phyloP scores from a whole-genome alignment of 2,113 vertebrate species.

The Thamnophis sirtalis region DNA sequence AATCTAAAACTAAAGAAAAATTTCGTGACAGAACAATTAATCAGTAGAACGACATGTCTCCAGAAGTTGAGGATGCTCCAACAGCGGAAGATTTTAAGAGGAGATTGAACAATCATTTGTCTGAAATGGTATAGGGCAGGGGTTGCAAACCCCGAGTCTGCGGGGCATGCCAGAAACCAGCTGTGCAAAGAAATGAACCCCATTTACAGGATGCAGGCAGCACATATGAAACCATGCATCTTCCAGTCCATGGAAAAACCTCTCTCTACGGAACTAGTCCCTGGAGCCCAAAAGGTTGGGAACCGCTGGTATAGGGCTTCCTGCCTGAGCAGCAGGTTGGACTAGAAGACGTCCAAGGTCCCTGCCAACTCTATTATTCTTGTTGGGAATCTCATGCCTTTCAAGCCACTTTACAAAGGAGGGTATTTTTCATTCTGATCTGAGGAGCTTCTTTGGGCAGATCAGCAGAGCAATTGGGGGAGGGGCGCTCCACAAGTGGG shows the following conservation, averaged over 20 bases:
- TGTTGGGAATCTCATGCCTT: neutral
- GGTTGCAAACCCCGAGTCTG: no score
- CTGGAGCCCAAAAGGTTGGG: no score
- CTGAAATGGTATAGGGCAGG: neutral
- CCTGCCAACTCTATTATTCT: neutral
- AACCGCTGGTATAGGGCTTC: neutral
- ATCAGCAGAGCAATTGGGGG: neutral
- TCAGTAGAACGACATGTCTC: neutral
- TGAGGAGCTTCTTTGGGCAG: neutral
- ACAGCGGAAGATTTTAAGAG: neutral
- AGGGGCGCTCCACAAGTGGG: no score
- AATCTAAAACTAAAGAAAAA: neutral
- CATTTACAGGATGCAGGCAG: no score
- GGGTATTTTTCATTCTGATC: neutral
- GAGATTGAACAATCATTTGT: neutral
- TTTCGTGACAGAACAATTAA: neutral
- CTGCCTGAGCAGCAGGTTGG: neutral
- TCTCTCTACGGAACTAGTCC: no score
- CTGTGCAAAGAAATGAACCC: no score
- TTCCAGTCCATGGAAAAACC: no score
- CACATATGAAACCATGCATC: no score
- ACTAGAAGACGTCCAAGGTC: neutral
- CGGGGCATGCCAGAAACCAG: no score
- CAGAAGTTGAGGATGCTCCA: neutral
- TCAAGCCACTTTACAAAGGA: neutral